Evolutionary conservation across 1,140 invertebrate genomes (phyloP).

Genomic region (Philotrypesis tridentata): DNA sequence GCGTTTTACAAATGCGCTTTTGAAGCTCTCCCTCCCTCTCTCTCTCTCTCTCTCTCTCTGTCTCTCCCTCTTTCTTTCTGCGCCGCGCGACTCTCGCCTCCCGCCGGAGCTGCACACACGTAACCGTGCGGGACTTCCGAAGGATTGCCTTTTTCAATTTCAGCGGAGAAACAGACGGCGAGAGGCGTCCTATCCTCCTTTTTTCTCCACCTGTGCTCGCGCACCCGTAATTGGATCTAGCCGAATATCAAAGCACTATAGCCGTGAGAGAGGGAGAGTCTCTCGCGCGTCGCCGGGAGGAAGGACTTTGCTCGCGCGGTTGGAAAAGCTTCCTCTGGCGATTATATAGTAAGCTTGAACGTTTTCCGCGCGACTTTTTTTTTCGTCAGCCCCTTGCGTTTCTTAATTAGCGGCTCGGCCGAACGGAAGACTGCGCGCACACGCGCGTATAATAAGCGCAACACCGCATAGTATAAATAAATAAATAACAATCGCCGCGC

Average conservation of each 20-base stretch:
- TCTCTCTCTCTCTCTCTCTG: not conserved
- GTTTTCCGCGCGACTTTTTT: too few species aligned
- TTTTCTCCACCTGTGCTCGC: not conserved
- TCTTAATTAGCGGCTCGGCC: conserved; percentile 29
- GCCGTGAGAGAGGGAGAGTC: not conserved
- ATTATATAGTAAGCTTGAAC: too few species aligned
- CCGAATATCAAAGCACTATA: not conserved
- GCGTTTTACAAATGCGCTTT: conserved; percentile 27
- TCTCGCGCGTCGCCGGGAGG: not conserved
- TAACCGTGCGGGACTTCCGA: too few species aligned
- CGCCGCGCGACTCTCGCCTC: too few species aligned
- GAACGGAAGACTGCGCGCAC: not conserved
- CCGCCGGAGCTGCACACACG: too few species aligned
- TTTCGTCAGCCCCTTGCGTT: not conserved
- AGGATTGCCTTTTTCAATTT: conserved; percentile 36
- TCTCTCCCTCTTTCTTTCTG: too few species aligned
- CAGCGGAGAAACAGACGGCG: not conserved
- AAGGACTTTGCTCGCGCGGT: conserved; percentile 53
- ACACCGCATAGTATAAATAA: not conserved
- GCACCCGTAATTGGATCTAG: not conserved
- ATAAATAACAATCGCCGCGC: not conserved
- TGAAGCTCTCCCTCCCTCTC: not conserved
- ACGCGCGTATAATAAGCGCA: not conserved
- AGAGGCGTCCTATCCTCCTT: not conserved
- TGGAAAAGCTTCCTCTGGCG: too few species aligned